Evolutionary conservation across 2,113 vertebrate genomes (phyloP).

Genomic region (Hemiscyllium ocellatum): DNA sequence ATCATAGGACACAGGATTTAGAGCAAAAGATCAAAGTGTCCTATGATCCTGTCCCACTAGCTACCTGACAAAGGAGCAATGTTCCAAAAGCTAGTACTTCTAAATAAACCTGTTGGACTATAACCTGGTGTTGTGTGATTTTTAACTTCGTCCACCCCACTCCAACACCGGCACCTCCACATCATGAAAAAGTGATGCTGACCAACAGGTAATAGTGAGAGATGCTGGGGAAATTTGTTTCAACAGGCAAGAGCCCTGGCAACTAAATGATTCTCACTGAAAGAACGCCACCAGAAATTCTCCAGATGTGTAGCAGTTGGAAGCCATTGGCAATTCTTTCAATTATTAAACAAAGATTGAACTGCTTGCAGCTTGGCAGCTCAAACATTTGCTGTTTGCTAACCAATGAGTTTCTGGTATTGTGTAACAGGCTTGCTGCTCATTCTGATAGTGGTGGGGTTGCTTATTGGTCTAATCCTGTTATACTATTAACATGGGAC

Average conservation of each 20-base stretch:
- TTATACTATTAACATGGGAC: not conserved
- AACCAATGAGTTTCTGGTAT: not conserved
- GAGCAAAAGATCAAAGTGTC: too few species aligned
- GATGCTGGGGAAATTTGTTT: not conserved
- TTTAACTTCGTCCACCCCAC: too few species aligned
- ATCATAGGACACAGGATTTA: too few species aligned
- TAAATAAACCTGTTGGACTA: too few species aligned
- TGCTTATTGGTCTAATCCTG: not conserved
- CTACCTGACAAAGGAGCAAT: too few species aligned
- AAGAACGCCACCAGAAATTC: not conserved
- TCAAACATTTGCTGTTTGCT: not conserved
- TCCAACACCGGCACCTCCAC: too few species aligned
- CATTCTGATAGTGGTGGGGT: not conserved
- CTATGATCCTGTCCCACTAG: too few species aligned
- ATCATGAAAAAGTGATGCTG: not conserved
- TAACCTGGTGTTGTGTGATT: too few species aligned
- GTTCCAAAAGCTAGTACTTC: too few species aligned
- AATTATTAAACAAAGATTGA: slow-evolving; percentile 19
- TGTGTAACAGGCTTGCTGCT: not conserved
- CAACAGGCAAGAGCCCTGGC: not conserved
- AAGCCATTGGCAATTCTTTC: not conserved
- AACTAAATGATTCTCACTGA: not conserved
- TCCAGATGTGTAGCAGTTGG: not conserved
- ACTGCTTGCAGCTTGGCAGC: not conserved
- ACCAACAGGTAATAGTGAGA: not conserved